Evolutionary conservation across 2,888 invertebrate species (phyloP), one percentile per base, ranked within the genome.

Genomic region (Torymus texanus): DNA sequence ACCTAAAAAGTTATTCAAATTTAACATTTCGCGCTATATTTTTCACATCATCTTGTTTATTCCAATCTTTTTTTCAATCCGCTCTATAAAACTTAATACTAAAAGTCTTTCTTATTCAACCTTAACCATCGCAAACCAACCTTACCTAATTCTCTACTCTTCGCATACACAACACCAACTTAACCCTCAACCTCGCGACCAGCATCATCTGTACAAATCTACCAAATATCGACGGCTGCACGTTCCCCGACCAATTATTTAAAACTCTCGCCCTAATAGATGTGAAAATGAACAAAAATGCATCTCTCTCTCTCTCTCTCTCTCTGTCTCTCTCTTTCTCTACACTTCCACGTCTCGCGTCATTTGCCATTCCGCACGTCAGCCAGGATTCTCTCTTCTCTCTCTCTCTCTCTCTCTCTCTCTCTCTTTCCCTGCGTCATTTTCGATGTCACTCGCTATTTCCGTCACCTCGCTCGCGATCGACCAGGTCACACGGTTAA

Each of bases 401-500:
- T 79, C 79, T 80, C 76, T 75, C 78, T 81, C 82, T 83, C 81
- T 80, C 82, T 82, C 80, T 80, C 83, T 74, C 82, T 79, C 79
- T 80, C 76, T 75, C 78, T 81, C 81, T 80, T 63, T 63, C 74
- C 65, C 77, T 29, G 73, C 78, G 76, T 80, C 75, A 78, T 81
- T 82, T 79, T 80, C 82, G 77, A 77, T 81, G 78, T 79, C 79
- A 62, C 72, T 68, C 66, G 72, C 66, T 75, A 75, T 75, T 76
- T 78, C 62, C 63, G 71, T 65, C 71, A 56, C 14, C 58, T n/a
- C 41, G 71, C 65, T 55, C 72, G 71, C 79, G 78, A 82, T 82
- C 82, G 82, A 82, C 82, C 85, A 82, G 87, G 87, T 88, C 86
- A 86, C 85, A 84, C 86, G 84, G 84, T 84, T 87, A 85, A 85